Percentiles rank a stretch among this genome's conserved stretches.
Evolutionary conservation across 1,140 invertebrate species (phyloP).

Genomic region (Aplysia californica): DNA sequence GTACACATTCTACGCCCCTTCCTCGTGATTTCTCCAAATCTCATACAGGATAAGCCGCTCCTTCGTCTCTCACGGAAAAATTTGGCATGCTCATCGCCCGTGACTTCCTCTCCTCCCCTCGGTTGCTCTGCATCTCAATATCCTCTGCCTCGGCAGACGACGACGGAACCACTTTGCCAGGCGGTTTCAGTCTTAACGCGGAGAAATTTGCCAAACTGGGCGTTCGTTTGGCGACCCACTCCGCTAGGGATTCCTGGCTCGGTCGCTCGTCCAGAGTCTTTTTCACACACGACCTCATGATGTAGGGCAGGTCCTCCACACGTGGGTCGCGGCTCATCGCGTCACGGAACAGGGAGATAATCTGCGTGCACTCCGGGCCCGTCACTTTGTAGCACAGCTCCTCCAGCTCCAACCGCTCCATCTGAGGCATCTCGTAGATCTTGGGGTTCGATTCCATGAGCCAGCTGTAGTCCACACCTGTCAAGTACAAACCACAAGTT

Average conservation of each 20-base stretch:
- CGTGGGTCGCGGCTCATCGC: constrained; percentile 47
- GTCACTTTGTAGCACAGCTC: constrained; percentile 57
- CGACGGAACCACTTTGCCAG: constrained; percentile 25
- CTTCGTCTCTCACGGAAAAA: background rate
- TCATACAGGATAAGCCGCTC: constrained; percentile 11
- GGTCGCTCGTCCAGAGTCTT: constrained; percentile 20
- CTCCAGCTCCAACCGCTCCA: constrained; percentile 60
- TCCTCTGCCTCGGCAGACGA: constrained; percentile 22
- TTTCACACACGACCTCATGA: constrained; percentile 52
- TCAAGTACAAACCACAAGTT: too few relatives aligned
- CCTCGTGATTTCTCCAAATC: background rate
- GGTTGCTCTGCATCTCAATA: constrained; percentile 26
- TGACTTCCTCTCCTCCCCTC: background rate
- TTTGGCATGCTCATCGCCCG: constrained; percentile 11
- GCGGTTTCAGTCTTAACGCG: background rate
- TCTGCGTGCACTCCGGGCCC: constrained; percentile 50
- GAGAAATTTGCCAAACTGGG: constrained; percentile 5
- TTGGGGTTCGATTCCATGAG: constrained; percentile 47
- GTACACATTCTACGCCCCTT: background rate
- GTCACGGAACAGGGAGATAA: constrained; percentile 58
- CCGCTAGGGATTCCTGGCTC: constrained; percentile 7
- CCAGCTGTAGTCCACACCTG: constrained; percentile 64
- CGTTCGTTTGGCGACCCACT: constrained; percentile 17
- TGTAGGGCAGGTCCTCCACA: constrained; percentile 47
- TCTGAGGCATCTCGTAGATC: constrained; percentile 56